These are phyloP conservation scores for Sceloporus tristichus DNA, from an alignment of 2,113 vertebrate genomes.

Conservation along the genomic window DNA sequence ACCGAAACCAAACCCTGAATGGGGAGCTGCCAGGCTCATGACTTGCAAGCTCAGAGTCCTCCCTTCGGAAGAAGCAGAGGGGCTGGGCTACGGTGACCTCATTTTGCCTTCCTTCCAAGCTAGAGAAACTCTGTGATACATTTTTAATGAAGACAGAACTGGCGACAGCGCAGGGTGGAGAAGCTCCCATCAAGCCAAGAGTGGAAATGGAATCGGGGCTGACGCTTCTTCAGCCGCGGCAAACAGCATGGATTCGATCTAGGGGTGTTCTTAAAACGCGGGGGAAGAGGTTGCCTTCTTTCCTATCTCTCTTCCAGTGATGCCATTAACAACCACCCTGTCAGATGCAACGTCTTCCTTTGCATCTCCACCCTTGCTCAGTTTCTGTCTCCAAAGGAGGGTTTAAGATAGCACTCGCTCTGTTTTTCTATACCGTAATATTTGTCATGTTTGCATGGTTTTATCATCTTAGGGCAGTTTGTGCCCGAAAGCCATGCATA, in stretches of 20 bases:
- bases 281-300: too few species aligned
- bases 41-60: constrained; percentile 66
- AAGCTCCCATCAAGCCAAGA: constrained; percentile 62
- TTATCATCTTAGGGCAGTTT: too few species aligned
- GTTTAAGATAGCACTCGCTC: background rate
- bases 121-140: constrained; percentile 63
- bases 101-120: constrained; percentile 67
- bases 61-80: constrained; percentile 50
- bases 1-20: background rate
- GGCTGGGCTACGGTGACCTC: constrained; percentile 62
- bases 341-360: background rate
- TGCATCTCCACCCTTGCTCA: background rate
- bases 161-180: constrained; percentile 63
- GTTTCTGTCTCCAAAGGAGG: background rate
- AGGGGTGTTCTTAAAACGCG: constrained; percentile 8
- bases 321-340: background rate
- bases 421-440: background rate
- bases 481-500: too few species aligned
- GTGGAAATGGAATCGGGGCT: constrained; percentile 62
- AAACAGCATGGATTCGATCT: constrained; percentile 56
- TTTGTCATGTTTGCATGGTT: too few species aligned
- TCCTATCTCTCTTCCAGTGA: constrained; percentile 12
- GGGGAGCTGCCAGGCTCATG: constrained; percentile 26
- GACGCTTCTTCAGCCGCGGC: constrained; percentile 55
- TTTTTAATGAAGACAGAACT: constrained; percentile 73